Evolutionary conservation across 2,888 invertebrate genomes (phyloP).

Genomic region (Electrophaes corylata): DNA sequence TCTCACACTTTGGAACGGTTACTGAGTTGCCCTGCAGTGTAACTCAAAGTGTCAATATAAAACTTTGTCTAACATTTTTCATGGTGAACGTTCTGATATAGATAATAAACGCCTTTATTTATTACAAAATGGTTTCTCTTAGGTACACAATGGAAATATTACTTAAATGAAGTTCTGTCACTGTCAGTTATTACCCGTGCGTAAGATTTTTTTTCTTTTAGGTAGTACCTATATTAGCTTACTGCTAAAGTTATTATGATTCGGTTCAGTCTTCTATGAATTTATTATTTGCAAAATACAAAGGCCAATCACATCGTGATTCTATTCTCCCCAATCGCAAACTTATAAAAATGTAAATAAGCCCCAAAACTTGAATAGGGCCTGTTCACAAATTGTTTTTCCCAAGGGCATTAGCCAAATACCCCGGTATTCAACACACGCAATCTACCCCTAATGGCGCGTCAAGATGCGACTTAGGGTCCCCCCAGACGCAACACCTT

Average conservation of each 20-base stretch:
- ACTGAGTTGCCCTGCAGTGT: no score
- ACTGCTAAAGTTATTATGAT: background rate
- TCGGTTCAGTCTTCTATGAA: background rate
- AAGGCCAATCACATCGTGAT: constrained; percentile 13
- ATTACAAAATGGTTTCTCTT: no score
- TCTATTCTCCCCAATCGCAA: constrained; percentile 8
- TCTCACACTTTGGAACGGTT: no score
- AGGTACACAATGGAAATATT: no score
- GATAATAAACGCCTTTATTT: no score
- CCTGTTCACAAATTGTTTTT: constrained; percentile 66
- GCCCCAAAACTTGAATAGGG: constrained; percentile 27
- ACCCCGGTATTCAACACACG: constrained; percentile 69
- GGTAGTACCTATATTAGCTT: background rate
- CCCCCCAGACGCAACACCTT: constrained; percentile 20
- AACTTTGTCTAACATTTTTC: no score
- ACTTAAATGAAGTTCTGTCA: no score
- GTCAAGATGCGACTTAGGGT: constrained; percentile 66
- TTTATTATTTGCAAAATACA: constrained; percentile 9
- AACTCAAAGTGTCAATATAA: no score
- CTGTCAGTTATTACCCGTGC: no score
- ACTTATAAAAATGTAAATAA: constrained; percentile 26
- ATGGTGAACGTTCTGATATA: no score
- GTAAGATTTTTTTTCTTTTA: no score
- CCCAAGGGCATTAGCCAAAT: constrained; percentile 76
- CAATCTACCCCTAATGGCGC: constrained; percentile 77